A percentile compares a stretch with the other conserved stretches of the same genome.
phyloP scores from a whole-genome alignment of 1,140 invertebrate species.

The Rhopalosiphum maidis region DNA sequence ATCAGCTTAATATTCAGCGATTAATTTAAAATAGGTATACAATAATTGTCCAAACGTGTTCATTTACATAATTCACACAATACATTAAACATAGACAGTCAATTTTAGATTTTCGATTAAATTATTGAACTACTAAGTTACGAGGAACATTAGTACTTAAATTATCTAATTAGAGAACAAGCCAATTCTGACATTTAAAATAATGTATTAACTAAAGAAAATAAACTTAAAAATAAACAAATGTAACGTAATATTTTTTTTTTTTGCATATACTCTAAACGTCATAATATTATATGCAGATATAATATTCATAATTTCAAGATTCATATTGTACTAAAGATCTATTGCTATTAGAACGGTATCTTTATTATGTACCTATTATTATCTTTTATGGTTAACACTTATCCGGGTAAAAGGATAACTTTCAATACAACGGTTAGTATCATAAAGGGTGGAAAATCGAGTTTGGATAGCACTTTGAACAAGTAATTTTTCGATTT shows the following conservation, averaged over 20 bases:
- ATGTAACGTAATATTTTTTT: background rate
- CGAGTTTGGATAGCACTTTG: background rate
- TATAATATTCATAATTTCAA: background rate
- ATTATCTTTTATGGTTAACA: conserved; percentile 17
- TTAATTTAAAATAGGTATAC: background rate
- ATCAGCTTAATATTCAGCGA: background rate
- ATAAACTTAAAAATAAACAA: background rate
- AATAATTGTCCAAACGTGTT: background rate
- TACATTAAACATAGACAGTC: background rate
- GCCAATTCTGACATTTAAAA: background rate
- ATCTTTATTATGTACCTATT: conserved; percentile 6
- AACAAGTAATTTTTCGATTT: conserved; percentile 11
- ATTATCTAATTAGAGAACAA: background rate
- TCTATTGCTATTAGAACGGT: background rate
- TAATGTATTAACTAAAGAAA: background rate
- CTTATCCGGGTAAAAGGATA: background rate
- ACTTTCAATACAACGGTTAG: background rate
- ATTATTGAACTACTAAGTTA: background rate
- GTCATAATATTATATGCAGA: background rate
- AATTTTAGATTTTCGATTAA: background rate
- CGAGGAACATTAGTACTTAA: background rate
- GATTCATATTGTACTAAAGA: conserved; percentile 1
- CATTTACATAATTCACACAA: background rate
- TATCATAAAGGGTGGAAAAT: conserved; percentile 3
- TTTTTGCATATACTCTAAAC: background rate